A percentile compares a stretch with the other conserved stretches of the same genome.
Evolutionary conservation across 2,113 vertebrate species (phyloP).

Genomic region (Scytalopus superciliaris): DNA sequence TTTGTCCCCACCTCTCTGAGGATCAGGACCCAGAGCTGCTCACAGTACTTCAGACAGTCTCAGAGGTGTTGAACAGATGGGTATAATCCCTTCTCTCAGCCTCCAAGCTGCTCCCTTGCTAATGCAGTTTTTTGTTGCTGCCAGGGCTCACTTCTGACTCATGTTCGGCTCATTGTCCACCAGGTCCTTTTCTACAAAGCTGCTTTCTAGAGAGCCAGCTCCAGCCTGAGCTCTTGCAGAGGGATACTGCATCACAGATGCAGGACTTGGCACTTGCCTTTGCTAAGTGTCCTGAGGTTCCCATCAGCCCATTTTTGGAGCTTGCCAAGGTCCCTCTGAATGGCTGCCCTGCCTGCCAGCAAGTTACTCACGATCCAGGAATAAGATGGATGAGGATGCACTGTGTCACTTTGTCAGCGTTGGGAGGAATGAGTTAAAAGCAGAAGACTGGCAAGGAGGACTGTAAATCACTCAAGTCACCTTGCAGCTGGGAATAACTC

Average conservation of each 20-base stretch:
- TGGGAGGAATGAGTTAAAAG: not conserved
- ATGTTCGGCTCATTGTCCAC: not conserved
- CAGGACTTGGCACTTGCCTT: not conserved
- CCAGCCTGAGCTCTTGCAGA: not conserved
- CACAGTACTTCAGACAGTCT: not conserved
- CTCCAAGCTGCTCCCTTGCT: not conserved
- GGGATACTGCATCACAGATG: not conserved
- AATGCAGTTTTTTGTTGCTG: not conserved
- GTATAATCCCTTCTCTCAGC: not conserved
- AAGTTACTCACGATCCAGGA: accelerated
- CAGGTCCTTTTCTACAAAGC: not conserved
- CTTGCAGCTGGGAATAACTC: not conserved
- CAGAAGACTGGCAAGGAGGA: not conserved
- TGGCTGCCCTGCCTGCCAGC: not conserved
- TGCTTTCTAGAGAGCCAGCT: not conserved
- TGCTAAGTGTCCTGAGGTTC: not conserved
- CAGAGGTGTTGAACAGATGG: not conserved
- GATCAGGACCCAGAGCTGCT: not conserved
- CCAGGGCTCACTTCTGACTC: not conserved
- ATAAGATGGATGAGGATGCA: not conserved
- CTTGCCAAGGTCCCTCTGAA: not conserved
- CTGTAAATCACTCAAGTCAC: not conserved
- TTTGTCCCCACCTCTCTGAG: not conserved
- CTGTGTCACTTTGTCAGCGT: not conserved
- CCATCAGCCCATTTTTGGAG: not conserved